These are phyloP conservation scores for Hippoglossus stenolepis DNA, from an alignment of 2,113 vertebrate species.

Conservation along the genomic window DNA sequence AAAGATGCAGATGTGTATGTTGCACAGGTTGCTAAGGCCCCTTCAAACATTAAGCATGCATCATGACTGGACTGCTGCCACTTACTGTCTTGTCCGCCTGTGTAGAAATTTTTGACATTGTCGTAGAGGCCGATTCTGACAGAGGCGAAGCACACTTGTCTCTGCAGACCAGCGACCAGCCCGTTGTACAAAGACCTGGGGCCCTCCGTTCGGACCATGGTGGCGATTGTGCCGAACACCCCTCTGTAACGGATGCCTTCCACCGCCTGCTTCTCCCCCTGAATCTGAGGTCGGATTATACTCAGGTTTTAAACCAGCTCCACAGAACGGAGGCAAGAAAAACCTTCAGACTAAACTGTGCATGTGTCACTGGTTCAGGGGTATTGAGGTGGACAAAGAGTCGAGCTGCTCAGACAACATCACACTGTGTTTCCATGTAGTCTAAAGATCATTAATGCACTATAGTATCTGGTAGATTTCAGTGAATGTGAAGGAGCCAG, in stretches of 20 bases:
- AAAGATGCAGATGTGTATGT: neutral
- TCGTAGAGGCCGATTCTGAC: constrained; percentile 90
- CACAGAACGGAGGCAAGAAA: neutral
- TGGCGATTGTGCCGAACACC: constrained; percentile 87
- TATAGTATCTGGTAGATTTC: neutral
- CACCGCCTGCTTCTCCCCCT: constrained; percentile 82
- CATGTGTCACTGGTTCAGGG: neutral
- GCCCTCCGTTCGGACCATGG: constrained; percentile 87
- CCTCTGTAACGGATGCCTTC: constrained; percentile 84
- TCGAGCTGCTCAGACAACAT: constrained; percentile 12
- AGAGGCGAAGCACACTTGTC: constrained; percentile 88
- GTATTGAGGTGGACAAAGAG: neutral
- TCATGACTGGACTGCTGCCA: neutral
- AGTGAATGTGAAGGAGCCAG: neutral
- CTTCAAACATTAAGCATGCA: neutral
- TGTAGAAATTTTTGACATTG: constrained; percentile 85
- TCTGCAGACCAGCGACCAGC: constrained; percentile 87
- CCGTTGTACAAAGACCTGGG: constrained; percentile 86
- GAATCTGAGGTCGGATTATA: constrained; percentile 79
- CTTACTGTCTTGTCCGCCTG: constrained; percentile 84
- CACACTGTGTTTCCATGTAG: neutral
- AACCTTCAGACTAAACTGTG: neutral
- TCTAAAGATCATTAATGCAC: too few relatives aligned
- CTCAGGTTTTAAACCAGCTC: constrained; percentile 10
- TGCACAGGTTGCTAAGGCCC: too few relatives aligned